phyloP scores from a whole-genome alignment of 2,888 invertebrate species.

The Biston stratarius region DNA sequence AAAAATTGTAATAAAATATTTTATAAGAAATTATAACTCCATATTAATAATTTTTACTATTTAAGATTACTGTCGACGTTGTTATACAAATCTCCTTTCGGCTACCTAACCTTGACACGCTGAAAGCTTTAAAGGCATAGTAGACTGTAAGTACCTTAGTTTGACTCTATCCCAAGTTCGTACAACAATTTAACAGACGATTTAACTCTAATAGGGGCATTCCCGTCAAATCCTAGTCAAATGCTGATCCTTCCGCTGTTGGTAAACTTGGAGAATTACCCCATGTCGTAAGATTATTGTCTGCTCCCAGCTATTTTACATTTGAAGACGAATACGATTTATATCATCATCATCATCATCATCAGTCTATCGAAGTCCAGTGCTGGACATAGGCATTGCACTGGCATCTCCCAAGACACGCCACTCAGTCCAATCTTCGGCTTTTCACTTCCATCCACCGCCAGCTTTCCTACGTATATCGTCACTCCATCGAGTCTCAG shows the following conservation, averaged over 20 bases:
- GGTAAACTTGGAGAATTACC: constrained; percentile 28
- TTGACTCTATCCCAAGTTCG: constrained; percentile 26
- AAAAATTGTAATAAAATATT: too few relatives aligned
- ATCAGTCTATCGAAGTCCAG: too few relatives aligned
- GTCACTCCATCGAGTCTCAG: too few relatives aligned
- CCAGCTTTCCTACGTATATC: too few relatives aligned
- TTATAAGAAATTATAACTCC: too few relatives aligned
- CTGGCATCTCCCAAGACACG: too few relatives aligned
- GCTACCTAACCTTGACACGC: background rate
- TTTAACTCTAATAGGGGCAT: constrained; percentile 33
- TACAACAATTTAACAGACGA: constrained; percentile 31
- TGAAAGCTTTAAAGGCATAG: background rate
- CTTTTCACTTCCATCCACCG: too few relatives aligned
- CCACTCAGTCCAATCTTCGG: too few relatives aligned
- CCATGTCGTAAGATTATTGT: constrained; percentile 12
- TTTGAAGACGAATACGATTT: background rate
- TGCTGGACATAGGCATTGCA: too few relatives aligned
- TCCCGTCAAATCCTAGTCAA: constrained; percentile 34
- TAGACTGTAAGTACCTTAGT: constrained; percentile 10
- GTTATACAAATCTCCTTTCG: background rate
- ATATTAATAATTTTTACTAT: too few relatives aligned
- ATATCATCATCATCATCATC: too few relatives aligned
- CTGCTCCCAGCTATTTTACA: constrained; percentile 1
- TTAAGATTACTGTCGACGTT: background rate
- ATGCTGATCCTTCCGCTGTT: constrained; percentile 32